phyloP scores from a whole-genome alignment of 1,140 invertebrate species.

The Drosophila navojoa region DNA sequence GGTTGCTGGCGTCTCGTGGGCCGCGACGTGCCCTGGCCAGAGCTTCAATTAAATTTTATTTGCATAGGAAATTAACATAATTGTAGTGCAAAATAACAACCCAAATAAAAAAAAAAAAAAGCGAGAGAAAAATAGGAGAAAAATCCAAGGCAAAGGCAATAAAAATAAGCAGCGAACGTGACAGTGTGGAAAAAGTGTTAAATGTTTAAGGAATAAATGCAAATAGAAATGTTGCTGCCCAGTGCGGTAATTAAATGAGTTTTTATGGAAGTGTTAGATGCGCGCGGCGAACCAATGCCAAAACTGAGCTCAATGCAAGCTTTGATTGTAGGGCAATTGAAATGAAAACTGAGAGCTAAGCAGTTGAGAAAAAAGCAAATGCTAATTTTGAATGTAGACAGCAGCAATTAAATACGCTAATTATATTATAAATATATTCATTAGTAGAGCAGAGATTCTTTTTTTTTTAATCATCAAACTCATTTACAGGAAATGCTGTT shows the following conservation, averaged over 20 bases:
- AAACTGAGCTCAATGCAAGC: conserved; percentile 25
- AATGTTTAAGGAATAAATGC: conserved; percentile 55
- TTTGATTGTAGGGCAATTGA: conserved; percentile 14
- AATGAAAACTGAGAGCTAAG: neutral
- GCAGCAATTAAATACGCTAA: no score
- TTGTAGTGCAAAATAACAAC: conserved; percentile 80
- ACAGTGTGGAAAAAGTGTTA: conserved; percentile 63
- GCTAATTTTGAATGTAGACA: neutral
- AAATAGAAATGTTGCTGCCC: conserved; percentile 63
- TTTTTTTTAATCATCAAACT: no score
- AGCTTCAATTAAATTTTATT: conserved; percentile 84
- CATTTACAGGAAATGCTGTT: no score
- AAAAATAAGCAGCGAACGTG: conserved; percentile 75
- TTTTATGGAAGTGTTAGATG: conserved; percentile 36
- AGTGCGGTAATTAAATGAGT: conserved; percentile 60
- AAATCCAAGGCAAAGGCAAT: conserved; percentile 54
- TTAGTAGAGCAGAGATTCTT: no score
- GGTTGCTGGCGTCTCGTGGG: conserved; percentile 37
- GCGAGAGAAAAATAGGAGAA: neutral
- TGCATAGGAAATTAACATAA: conserved; percentile 84
- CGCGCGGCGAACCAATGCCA: conserved; percentile 11
- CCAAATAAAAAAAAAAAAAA: conserved; percentile 32
- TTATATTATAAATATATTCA: no score
- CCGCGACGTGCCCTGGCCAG: conserved; percentile 55
- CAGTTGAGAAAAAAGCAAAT: neutral